A percentile compares a stretch with the other conserved stretches of the same genome.
These are phyloP conservation scores for Orchesella cincta DNA, from an alignment of 1,140 invertebrate genomes.

Conservation along the genomic window DNA sequence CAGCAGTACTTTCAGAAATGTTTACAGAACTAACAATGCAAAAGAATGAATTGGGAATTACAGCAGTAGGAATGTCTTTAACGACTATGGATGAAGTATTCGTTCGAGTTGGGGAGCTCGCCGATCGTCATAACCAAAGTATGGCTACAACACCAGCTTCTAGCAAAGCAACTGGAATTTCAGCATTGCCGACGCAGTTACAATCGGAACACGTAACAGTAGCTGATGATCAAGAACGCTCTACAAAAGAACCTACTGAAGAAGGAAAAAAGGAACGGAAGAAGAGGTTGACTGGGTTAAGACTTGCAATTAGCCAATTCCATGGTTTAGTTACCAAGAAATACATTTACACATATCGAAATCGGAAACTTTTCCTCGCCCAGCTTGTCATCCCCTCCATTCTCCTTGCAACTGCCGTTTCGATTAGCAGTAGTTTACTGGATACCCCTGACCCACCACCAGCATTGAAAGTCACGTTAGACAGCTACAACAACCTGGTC, in stretches of 20 bases:
- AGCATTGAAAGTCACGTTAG: constrained; percentile 34
- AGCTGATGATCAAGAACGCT: too few relatives aligned
- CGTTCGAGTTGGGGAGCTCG: background rate
- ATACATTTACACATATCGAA: constrained; percentile 39
- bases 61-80: constrained; percentile 40
- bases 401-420: background rate
- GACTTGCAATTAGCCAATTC: constrained; percentile 41
- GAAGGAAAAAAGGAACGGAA: too few relatives aligned
- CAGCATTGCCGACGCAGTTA: too few relatives aligned
- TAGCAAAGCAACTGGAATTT: too few relatives aligned
- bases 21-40: constrained; percentile 40
- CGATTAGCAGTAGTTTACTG: constrained; percentile 32
- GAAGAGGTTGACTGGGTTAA: too few relatives aligned
- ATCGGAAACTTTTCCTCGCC: constrained; percentile 35
- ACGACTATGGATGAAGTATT: constrained; percentile 52
- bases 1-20: constrained; percentile 42
- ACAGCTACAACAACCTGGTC: constrained; percentile 40
- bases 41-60: constrained; percentile 45
- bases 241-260: too few relatives aligned
- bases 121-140: background rate
- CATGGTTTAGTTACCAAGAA: constrained; percentile 40
- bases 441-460: background rate
- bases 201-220: too few relatives aligned
- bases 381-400: constrained; percentile 35
- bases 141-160: too few relatives aligned